phyloP scores from a whole-genome alignment of 2,888 invertebrate genomes.

The Clitarchus hookeri region DNA sequence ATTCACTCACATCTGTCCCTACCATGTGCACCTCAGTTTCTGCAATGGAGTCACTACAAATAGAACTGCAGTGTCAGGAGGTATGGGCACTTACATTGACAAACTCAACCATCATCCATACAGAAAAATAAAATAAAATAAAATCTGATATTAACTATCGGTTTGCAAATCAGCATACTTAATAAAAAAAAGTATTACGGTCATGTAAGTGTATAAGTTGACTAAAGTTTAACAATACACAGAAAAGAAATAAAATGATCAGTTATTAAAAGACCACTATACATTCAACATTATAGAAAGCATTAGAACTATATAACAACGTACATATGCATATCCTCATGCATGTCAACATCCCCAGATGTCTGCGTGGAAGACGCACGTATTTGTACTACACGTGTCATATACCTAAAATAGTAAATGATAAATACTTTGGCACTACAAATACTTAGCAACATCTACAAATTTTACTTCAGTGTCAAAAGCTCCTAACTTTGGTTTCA shows the following conservation, averaged over 20 bases:
- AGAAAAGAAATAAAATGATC: neutral
- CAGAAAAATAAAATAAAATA: no score
- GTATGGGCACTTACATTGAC: no score
- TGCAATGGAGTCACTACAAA: no score
- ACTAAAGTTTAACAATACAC: neutral
- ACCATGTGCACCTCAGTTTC: no score
- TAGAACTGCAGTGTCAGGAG: no score
- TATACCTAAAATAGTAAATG: neutral
- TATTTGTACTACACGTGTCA: neutral
- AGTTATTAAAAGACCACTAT: neutral
- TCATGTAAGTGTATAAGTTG: no score
- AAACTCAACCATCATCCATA: no score
- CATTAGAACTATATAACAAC: neutral
- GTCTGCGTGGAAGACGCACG: neutral
- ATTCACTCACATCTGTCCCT: no score
- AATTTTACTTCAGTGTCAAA: neutral
- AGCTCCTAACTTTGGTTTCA: conserved; percentile 10
- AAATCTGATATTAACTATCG: no score
- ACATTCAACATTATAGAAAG: neutral
- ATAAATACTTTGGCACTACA: conserved; percentile 14
- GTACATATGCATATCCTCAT: neutral
- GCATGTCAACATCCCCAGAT: neutral
- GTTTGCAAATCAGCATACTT: no score
- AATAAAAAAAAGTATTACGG: no score
- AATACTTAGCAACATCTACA: neutral